A percentile compares a stretch with the other conserved stretches of the same genome.
Conservation (phyloP, 2,797 vertebrate genomes). For the Mormyrops attenuatus region DNA sequence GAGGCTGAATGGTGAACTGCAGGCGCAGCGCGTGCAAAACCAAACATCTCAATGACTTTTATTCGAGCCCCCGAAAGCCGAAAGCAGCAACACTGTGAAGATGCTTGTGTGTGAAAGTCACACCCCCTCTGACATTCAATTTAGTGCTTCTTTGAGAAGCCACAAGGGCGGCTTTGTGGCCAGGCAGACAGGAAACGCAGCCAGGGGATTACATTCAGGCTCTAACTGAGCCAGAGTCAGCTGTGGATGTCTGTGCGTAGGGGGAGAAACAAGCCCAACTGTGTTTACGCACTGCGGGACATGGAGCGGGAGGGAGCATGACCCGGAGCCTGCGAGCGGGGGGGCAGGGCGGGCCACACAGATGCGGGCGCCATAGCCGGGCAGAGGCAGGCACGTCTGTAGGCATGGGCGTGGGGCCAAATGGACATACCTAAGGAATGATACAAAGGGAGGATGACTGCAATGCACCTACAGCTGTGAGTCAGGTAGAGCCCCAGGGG, state of each 20-base stretch:
- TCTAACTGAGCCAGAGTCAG: slow-evolving; percentile 12
- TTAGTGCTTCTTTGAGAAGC: slow-evolving; percentile 12
- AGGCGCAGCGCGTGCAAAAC: neutral
- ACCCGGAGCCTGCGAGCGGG: neutral
- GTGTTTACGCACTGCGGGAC: neutral
- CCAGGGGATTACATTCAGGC: slow-evolving; percentile 8
- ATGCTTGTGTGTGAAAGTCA: slow-evolving; percentile 15
- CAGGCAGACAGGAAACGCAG: slow-evolving; percentile 1
- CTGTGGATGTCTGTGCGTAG: slow-evolving; percentile 1
- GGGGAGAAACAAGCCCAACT: neutral
- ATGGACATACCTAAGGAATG: neutral
- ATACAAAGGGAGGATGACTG: neutral
- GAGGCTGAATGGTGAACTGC: neutral
- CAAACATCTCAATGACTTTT: slow-evolving; percentile 16
- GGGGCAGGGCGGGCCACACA: neutral
- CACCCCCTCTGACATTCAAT: neutral
- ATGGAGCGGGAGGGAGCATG: neutral
- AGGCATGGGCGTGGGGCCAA: neutral
- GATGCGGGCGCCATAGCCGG: neutral
- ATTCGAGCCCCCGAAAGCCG: neutral
- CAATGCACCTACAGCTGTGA: neutral
- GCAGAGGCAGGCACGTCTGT: neutral
- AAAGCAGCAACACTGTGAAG: slow-evolving; percentile 10
- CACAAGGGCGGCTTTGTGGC: slow-evolving; percentile 1
- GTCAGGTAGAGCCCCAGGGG: neutral